A percentile compares a stretch with the other conserved stretches of the same genome.
Evolutionary conservation across 2,888 invertebrate genomes (phyloP).

Genomic region (Bruchidius siliquastri): DNA sequence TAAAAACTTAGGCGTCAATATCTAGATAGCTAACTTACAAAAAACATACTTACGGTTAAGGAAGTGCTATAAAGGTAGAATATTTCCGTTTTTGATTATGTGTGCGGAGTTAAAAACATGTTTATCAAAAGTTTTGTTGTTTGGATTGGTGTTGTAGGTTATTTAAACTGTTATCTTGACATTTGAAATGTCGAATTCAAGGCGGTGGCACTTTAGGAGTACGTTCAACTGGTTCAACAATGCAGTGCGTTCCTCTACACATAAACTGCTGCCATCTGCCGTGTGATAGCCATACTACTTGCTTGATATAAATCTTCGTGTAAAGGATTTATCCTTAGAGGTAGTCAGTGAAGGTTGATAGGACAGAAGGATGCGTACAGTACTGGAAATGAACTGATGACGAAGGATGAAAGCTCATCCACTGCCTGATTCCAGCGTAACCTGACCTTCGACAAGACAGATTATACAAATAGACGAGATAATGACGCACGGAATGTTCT

Average conservation of each 20-base stretch:
- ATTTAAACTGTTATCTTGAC: not conserved
- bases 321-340: no score
- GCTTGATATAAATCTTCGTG: no score
- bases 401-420: no score
- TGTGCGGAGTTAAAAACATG: not conserved
- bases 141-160: not conserved
- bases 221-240: no score
- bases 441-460: no score
- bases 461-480: no score
- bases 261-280: not conserved
- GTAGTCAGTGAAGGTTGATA: no score
- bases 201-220: constrained; percentile 6
- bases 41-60: not conserved
- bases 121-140: not conserved
- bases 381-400: no score
- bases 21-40: not conserved
- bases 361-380: no score
- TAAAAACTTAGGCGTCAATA: not conserved
- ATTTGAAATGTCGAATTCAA: constrained; percentile 4
- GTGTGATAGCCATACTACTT: not conserved
- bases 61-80: not conserved
- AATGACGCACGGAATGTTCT: no score
- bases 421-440: no score
- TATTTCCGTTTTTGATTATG: not conserved
- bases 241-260: not conserved